Evolutionary conservation across 2,888 invertebrate species (phyloP), one percentile per base, ranked within the genome.

Genomic region (Macroteleia sp.): DNA sequence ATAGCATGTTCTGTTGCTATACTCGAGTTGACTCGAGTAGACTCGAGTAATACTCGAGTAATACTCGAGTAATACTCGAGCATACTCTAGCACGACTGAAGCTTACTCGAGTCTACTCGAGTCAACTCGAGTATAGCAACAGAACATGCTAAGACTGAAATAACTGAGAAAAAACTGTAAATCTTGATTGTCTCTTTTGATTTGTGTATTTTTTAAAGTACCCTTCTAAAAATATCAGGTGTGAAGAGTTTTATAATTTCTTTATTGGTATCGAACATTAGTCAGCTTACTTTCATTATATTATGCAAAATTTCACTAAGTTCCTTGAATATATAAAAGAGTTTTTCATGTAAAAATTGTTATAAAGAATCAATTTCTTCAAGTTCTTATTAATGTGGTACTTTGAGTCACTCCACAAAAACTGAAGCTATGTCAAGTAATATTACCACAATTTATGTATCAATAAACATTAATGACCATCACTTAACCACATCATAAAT

Each of bases 381-480:
- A 19, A 16, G 34, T 46, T 41, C 12, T 19, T 62, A 46, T 57
- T 50, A 64, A 64, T 64, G 41, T 64, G 50, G 62, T 62, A 64
- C 64, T 64, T 62, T 39, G 14, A 73, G 64, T 57, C 34, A 25
- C 46, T 39, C 42, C 39, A 57, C 64, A 64, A 64, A 64, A 56
- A 42, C 64, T 36, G 36, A 73, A 57, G 46, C 73, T 50, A 9
- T 48, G 12, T 73, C 64, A 64, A 64, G 57, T 73, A 64, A 57
- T 73, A 42, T 73, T 57, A 57, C 64, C 64, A 50, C 64, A 73
- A 73, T 64, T 57, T 57, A 57, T 30, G 46, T 48, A 64, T 73
- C 50, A 64, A 64, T 50, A 57, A 42, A 50, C 36, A 73, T 64
- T 73, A 64, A 50, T 50, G 6, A 25, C 25, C 22, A 44, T n/a